Percentiles rank a stretch among this genome's conserved stretches.
Conservation (phyloP, 2,888 invertebrate species). For the Oligia fasciuncula region DNA sequence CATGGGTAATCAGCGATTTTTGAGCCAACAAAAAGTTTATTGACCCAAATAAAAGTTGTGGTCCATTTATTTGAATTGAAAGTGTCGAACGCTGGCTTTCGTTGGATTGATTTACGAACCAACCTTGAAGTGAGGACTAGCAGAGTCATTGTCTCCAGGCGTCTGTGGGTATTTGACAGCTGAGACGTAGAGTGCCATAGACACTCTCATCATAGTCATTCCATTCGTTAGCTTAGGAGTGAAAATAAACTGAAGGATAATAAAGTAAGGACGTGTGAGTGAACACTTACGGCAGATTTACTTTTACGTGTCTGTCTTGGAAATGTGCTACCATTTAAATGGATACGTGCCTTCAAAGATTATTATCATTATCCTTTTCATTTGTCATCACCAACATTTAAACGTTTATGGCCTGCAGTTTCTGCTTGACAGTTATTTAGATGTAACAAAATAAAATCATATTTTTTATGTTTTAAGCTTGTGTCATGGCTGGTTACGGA, state of each 20-base stretch:
- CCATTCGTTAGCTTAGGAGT: constrained; percentile 65
- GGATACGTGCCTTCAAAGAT: constrained; percentile 63
- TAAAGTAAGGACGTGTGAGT: constrained; percentile 76
- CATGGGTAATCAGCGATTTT: constrained; percentile 32
- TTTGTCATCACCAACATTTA: constrained; percentile 30
- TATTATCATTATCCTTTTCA: constrained; percentile 54
- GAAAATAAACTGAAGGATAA: constrained; percentile 75
- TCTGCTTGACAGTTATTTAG: constrained; percentile 16
- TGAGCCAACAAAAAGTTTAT: constrained; percentile 33
- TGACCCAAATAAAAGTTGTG: constrained; percentile 45
- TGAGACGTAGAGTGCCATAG: constrained; percentile 35
- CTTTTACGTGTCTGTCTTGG: constrained; percentile 64
- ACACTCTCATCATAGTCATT: constrained; percentile 62
- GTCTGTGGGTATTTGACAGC: constrained; percentile 26
- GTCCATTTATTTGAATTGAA: constrained; percentile 40
- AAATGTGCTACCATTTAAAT: constrained; percentile 63
- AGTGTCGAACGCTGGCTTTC: constrained; percentile 26
- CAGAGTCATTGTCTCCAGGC: constrained; percentile 48
- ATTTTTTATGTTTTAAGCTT: constrained; percentile 8
- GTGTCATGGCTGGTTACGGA: not conserved
- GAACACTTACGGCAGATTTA: constrained; percentile 73
- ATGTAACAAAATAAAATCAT: not conserved
- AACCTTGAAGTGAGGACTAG: constrained; percentile 35
- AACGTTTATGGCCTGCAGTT: constrained; percentile 24
- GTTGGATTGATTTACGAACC: constrained; percentile 35